Conservation (phyloP, 2,113 vertebrate genomes). For the Jacana jacana region DNA sequence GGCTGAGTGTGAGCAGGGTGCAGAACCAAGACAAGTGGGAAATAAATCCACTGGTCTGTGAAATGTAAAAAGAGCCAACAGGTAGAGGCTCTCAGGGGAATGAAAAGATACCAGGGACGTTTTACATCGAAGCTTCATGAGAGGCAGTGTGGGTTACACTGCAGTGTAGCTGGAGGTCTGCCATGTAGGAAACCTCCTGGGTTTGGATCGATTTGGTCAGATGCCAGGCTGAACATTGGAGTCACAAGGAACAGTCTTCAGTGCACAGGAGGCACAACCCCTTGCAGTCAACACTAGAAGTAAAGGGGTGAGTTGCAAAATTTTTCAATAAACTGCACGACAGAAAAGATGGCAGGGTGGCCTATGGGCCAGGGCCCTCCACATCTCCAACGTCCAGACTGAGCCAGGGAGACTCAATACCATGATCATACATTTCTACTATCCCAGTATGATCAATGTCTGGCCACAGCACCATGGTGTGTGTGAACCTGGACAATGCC, state of each 20-base stretch:
- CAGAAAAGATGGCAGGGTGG: neutral
- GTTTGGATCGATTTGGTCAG: neutral
- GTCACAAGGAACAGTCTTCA: neutral
- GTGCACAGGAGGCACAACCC: neutral
- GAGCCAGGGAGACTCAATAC: neutral
- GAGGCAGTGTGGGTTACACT: neutral
- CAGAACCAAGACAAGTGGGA: neutral
- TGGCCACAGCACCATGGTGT: fast-evolving
- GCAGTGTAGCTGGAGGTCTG: neutral
- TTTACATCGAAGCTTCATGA: neutral
- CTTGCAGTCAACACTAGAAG: fast-evolving
- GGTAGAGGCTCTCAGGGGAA: neutral
- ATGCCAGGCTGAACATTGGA: neutral
- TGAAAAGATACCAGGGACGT: neutral
- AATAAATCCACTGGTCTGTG: neutral
- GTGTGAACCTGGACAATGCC: neutral
- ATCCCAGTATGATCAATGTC: fast-evolving
- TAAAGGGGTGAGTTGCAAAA: neutral
- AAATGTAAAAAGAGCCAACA: neutral
- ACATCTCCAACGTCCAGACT: neutral
- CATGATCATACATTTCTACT: neutral
- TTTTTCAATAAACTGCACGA: neutral
- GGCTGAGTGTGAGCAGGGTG: neutral
- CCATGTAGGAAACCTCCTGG: neutral
- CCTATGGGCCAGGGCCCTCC: neutral